A percentile compares a stretch with the other conserved stretches of the same genome.
These are phyloP conservation scores for Pangasianodon gigas DNA, from an alignment of 2,113 vertebrate genomes.

Conservation along the genomic window DNA sequence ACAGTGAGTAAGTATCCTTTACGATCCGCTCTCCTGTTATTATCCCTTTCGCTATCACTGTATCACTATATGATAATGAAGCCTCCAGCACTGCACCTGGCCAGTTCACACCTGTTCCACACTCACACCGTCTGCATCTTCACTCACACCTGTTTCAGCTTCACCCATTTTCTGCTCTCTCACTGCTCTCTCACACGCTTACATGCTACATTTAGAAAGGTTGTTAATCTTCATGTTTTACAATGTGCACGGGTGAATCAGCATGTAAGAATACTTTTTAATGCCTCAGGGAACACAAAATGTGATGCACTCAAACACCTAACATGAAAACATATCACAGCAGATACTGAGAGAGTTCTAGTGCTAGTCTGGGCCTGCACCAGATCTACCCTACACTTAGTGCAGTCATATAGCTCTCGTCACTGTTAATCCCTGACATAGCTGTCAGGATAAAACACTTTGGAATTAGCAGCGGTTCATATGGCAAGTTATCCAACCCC, in stretches of 20 bases:
- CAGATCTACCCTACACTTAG: neutral
- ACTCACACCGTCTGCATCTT: conserved; percentile 14
- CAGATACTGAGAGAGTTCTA: neutral
- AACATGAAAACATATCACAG: conserved; percentile 45
- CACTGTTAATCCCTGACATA: conserved; percentile 46
- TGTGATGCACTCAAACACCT: conserved; percentile 49
- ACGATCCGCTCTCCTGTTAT: conserved; percentile 62
- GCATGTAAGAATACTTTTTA: conserved; percentile 60
- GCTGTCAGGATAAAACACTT: conserved; percentile 51
- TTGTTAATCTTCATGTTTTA: conserved; percentile 58
- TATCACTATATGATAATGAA: conserved; percentile 63
- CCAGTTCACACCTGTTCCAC: conserved; percentile 67
- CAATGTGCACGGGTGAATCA: conserved; percentile 67
- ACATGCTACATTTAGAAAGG: conserved; percentile 41
- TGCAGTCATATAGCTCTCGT: conserved; percentile 60
- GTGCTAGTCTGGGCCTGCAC: conserved; percentile 49
- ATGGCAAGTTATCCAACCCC: conserved; percentile 31
- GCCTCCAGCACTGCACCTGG: conserved; percentile 72
- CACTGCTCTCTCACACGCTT: conserved; percentile 13
- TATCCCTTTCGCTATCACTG: conserved; percentile 39
- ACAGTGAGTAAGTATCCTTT: conserved; percentile 56
- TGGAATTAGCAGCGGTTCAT: conserved; percentile 48
- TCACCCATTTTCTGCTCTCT: neutral
- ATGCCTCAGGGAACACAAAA: conserved; percentile 50
- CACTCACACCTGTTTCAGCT: conserved; percentile 30